Base-by-base conservation (phyloP, 2,113 vertebrate genomes). In the Leiothrix lutea region DNA sequence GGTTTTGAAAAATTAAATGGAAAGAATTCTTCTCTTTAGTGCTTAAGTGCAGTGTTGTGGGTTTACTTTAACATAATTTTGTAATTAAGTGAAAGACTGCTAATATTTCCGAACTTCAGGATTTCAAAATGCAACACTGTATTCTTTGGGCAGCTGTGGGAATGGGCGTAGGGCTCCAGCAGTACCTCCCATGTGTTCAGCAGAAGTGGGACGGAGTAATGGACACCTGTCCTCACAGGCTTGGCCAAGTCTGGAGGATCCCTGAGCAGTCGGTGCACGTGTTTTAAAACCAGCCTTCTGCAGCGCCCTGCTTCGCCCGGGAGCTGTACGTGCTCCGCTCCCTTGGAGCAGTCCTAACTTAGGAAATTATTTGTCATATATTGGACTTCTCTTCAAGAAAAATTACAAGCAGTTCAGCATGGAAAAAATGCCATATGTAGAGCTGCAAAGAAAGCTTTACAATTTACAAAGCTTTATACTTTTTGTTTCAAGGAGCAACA, bases 271-370 rank as follows among this genome's bases (percentile, higher is more conserved):
- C 8, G 23, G 48, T 56, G 88, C 83, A 8, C 1, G 1, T 4
- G 8, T 58, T 35, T 20, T 36, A n/a, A 66, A 83, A 73, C 8
- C 42, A 20, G 21, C 31, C 20, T 15, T 48, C 24, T 23, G 18
- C 73, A 18, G 9, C 0, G 2, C 1, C 47, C 11, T 9, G 11
- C 14, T 19, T 20, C 4, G 0, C 16, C 19, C 1, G 2, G 11
- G 7, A 18, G 18, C 6, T 23, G 2, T 15, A 2, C 6, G 2
- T 8, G 24, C 13, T 42, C 12, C 1, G 12, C 10, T 38, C 12
- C 2, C 9, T 20, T 24, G 9, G 19, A 44, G 5, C 18, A 25
- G 12, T 28, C 6, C 2, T 28, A 12, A 14, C 16, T 40, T 67
- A 33, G 0, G 6, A 56, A 62, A 9, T 25, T 42, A 36, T 47